Evolutionary conservation across 2,797 vertebrate species (phyloP).

Genomic region (Hybognathus amarus): DNA sequence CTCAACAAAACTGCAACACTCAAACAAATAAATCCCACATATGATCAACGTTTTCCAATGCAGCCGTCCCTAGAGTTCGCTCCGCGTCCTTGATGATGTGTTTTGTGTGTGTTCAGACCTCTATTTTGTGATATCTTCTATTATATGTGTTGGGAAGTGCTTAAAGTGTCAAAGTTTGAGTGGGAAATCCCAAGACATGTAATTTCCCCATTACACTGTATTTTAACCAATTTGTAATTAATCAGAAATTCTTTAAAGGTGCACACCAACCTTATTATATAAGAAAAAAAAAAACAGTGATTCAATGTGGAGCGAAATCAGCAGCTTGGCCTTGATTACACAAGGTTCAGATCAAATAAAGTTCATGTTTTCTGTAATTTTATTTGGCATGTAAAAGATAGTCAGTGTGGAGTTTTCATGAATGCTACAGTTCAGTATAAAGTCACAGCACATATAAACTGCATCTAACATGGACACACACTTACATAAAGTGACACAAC

Average conservation of each 20-base stretch:
- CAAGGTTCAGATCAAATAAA: neutral
- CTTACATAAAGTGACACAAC: slow-evolving; percentile 5
- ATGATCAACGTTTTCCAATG: neutral
- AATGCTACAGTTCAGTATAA: neutral
- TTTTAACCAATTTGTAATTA: neutral
- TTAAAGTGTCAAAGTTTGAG: neutral
- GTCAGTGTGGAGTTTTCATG: neutral
- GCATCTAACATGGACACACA: neutral
- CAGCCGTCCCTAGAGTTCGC: neutral
- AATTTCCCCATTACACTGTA: neutral
- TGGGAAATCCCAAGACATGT: slow-evolving; percentile 10
- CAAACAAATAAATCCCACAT: slow-evolving; percentile 17
- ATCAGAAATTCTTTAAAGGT: neutral
- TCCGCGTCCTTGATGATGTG: slow-evolving; percentile 1
- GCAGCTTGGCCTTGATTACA: neutral
- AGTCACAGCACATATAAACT: neutral
- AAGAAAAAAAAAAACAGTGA: neutral
- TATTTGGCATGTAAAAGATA: neutral
- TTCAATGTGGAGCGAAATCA: neutral
- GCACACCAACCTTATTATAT: neutral
- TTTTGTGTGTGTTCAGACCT: slow-evolving; percentile 21
- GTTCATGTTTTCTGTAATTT: neutral
- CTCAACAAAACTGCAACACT: slow-evolving; percentile 10
- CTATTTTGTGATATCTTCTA: slow-evolving; percentile 24
- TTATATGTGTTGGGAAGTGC: slow-evolving; percentile 34